A percentile compares a stretch with the other conserved stretches of the same genome.
Conservation (phyloP, 2,113 vertebrate genomes). For the Sus scrofa region DNA sequence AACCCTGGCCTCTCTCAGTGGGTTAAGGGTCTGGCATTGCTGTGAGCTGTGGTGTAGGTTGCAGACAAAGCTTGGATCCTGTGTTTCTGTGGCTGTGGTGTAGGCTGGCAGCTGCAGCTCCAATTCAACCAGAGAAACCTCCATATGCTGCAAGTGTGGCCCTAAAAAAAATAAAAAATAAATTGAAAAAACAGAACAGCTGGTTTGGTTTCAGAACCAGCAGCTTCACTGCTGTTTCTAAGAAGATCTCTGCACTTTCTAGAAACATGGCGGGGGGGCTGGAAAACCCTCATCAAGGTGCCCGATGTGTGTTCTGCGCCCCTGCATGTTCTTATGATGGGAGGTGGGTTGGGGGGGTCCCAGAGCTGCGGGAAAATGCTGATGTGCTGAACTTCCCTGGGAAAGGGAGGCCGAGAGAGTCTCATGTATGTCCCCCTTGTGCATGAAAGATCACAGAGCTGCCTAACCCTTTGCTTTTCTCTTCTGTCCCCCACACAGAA, state of each 20-base stretch:
- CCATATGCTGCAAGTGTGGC: too few relatives aligned
- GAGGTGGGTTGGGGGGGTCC: too few relatives aligned
- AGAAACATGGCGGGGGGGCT: not conserved
- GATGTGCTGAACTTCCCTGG: rapidly evolving
- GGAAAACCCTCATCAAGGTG: not conserved
- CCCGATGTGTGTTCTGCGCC: not conserved
- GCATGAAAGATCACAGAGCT: too few relatives aligned
- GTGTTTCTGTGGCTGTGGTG: too few relatives aligned
- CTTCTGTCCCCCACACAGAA: conserved; percentile 87
- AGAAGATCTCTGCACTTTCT: not conserved
- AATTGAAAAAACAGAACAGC: not conserved
- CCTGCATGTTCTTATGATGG: rapidly evolving
- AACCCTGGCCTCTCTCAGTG: too few relatives aligned
- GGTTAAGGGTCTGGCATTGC: too few relatives aligned
- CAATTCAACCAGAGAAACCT: too few relatives aligned
- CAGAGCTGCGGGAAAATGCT: not conserved
- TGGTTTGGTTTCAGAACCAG: not conserved
- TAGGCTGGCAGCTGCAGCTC: too few relatives aligned
- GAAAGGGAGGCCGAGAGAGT: rapidly evolving
- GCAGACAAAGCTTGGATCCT: too few relatives aligned
- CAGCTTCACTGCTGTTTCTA: not conserved
- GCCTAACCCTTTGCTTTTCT: conserved; percentile 21
- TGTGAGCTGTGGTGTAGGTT: too few relatives aligned
- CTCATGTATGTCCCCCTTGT: rapidly evolving
- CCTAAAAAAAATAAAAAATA: too few relatives aligned